These are phyloP conservation scores for Drosophila leonis DNA, from an alignment of 2,888 invertebrate species.

Conservation along the genomic window DNA sequence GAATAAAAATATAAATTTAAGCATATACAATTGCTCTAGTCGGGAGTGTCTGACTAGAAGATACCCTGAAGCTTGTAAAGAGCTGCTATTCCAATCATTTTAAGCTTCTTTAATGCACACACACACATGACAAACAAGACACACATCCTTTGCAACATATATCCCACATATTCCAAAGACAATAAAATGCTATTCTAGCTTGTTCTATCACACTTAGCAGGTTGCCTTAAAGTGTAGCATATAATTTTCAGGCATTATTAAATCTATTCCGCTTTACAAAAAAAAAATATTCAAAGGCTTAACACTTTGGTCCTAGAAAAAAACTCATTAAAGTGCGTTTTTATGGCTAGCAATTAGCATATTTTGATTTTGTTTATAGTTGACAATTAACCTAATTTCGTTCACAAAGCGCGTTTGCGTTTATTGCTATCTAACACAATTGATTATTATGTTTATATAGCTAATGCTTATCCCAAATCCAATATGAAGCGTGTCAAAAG, in stretches of 20 bases:
- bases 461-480: constrained; percentile 56
- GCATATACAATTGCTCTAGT: neutral
- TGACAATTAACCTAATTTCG: constrained; percentile 37
- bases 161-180: too few species aligned
- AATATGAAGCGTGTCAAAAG: constrained; percentile 31
- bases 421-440: constrained; percentile 24
- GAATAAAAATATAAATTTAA: neutral
- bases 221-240: neutral
- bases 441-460: constrained; percentile 37
- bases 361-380: constrained; percentile 20
- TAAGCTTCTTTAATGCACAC: too few species aligned
- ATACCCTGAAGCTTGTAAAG: neutral
- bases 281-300: neutral
- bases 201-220: neutral
- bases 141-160: too few species aligned
- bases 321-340: neutral
- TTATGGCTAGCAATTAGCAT: constrained; percentile 26
- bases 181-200: too few species aligned
- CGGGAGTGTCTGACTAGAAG: neutral
- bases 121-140: too few species aligned
- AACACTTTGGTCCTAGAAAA: neutral
- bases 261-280: neutral
- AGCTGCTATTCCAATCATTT: neutral
- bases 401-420: constrained; percentile 4
- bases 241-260: neutral